Evolutionary conservation across 2,888 invertebrate genomes (phyloP).

Genomic region (Atethmia centrago): DNA sequence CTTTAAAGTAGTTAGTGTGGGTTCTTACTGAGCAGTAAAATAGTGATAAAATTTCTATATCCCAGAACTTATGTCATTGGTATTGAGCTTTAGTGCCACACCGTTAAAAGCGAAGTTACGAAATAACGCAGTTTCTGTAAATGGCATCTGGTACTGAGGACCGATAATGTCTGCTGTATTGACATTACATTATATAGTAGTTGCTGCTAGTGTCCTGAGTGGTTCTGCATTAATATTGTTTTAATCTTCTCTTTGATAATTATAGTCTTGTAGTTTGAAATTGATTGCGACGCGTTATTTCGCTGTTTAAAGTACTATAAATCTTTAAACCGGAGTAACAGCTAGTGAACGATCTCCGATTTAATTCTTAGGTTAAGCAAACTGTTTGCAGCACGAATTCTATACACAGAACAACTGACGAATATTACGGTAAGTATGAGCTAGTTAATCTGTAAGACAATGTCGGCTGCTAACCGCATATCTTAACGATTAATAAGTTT

Average conservation of each 20-base stretch:
- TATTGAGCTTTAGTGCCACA: slow-evolving; percentile 21
- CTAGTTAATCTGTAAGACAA: no score
- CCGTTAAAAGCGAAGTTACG: slow-evolving; percentile 39
- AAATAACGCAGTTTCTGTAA: slow-evolving; percentile 32
- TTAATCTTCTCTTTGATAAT: slow-evolving; percentile 5
- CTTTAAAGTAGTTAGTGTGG: not conserved
- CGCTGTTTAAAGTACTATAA: not conserved
- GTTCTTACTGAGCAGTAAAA: slow-evolving; percentile 13
- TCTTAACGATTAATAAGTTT: not conserved
- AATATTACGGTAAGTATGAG: no score
- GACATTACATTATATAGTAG: slow-evolving; percentile 30
- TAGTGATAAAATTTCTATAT: slow-evolving; percentile 25
- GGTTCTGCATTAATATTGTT: slow-evolving; percentile 18
- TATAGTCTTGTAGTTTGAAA: not conserved
- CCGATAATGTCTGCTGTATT: slow-evolving; percentile 7
- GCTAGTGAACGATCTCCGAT: no score
- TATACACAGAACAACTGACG: no score
- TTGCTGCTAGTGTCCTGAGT: slow-evolving; percentile 3
- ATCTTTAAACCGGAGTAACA: not conserved
- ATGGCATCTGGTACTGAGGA: slow-evolving; percentile 33
- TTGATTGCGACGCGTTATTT: not conserved
- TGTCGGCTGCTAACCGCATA: no score
- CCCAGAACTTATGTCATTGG: not conserved
- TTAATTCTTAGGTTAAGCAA: not conserved
- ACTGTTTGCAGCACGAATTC: no score